These are phyloP conservation scores for Otolemur crassicaudatus DNA, from an alignment of 2,797 vertebrate species.

Conservation along the genomic window DNA sequence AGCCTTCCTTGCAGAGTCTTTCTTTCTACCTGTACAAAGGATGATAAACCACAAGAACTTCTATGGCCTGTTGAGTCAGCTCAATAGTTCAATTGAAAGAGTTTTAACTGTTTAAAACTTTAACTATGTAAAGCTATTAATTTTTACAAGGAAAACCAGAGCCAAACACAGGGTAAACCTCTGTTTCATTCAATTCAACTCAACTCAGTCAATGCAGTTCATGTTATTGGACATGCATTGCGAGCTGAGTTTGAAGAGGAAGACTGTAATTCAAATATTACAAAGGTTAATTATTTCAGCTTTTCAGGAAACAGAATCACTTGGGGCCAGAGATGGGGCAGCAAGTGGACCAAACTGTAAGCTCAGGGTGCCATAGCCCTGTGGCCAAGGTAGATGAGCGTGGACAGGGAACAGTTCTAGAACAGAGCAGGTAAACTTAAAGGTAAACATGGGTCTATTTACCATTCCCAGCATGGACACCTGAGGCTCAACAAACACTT, in stretches of 20 bases:
- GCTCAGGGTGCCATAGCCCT: not conserved
- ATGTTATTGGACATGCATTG: not conserved
- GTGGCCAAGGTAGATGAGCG: not conserved
- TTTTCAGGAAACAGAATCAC: conserved; percentile 21
- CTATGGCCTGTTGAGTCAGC: not conserved
- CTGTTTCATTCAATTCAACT: not conserved
- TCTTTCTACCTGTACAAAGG: not conserved
- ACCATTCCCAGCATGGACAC: not conserved
- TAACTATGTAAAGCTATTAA: not conserved
- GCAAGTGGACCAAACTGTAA: not conserved
- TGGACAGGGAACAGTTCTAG: not conserved
- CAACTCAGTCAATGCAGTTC: not conserved
- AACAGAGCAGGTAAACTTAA: not conserved
- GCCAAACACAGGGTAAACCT: not conserved
- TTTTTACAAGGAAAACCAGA: not conserved
- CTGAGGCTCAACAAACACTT: not conserved
- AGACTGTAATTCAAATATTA: not conserved
- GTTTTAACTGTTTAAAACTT: not conserved
- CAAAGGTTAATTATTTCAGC: not conserved
- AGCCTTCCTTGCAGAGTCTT: not conserved
- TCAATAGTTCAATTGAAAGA: conserved; percentile 42
- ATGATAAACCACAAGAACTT: not conserved
- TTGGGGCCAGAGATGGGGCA: not conserved
- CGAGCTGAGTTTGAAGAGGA: not conserved
- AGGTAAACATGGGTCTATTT: not conserved